Evolutionary conservation across 1,140 invertebrate species (phyloP).

Genomic region (Drusus annulatus): DNA sequence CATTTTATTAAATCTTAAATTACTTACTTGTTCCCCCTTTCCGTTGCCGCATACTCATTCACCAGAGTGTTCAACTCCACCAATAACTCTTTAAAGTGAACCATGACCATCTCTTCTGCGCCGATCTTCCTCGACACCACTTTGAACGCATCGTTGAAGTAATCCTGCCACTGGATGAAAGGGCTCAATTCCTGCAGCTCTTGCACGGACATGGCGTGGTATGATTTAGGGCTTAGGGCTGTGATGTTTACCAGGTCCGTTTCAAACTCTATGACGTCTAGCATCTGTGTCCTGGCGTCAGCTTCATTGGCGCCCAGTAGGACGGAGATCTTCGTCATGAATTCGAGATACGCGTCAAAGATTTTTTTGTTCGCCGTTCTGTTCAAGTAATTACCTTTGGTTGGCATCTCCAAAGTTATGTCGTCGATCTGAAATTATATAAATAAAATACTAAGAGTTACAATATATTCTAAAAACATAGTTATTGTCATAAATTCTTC

Average conservation of each 20-base stretch:
- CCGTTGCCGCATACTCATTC: conserved; percentile 77
- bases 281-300: conserved; percentile 76
- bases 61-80: conserved; percentile 83
- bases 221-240: conserved; percentile 84
- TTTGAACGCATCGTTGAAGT: conserved; percentile 87
- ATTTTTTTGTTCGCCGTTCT: conserved; percentile 86
- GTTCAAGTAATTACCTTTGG: conserved; percentile 93
- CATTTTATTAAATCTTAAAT: no score
- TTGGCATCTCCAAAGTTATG: conserved; percentile 90
- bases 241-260: conserved; percentile 91
- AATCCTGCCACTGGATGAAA: conserved; percentile 89
- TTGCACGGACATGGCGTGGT: conserved; percentile 79
- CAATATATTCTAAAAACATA: no score
- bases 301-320: conserved; percentile 90
- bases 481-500: no score
- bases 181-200: conserved; percentile 82
- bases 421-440: conserved; percentile 86
- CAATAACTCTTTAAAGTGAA: conserved; percentile 91
- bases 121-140: conserved; percentile 75
- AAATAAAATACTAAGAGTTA: no score
- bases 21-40: conserved; percentile 85
- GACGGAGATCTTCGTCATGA: conserved; percentile 93
- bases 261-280: conserved; percentile 88
- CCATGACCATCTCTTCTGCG: conserved; percentile 81
- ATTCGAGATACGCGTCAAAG: conserved; percentile 88